A percentile compares a stretch with the other conserved stretches of the same genome.
phyloP scores from a whole-genome alignment of 2,797 vertebrate species.

The Steatocranus sp. region DNA sequence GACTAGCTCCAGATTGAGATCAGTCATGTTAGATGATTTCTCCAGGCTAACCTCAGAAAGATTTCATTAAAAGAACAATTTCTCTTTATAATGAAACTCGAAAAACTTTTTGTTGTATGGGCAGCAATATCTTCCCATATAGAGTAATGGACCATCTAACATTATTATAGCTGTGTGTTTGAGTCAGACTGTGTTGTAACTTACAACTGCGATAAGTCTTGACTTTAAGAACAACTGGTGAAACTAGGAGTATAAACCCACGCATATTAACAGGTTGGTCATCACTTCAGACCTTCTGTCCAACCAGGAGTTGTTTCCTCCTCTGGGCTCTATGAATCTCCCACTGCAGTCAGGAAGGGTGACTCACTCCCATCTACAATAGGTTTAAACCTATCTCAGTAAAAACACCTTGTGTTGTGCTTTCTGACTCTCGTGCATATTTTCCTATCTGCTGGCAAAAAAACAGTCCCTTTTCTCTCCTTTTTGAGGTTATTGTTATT shows the following conservation, averaged over 20 bases:
- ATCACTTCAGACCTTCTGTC: not conserved
- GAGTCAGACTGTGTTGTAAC: not conserved
- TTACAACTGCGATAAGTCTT: not conserved
- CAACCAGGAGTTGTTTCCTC: not conserved
- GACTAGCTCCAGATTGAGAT: not conserved
- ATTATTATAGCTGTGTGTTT: not conserved
- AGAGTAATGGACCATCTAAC: not conserved
- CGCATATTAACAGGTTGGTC: not conserved
- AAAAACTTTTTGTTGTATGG: not conserved
- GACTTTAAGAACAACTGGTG: not conserved
- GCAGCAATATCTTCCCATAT: not conserved
- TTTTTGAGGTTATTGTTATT: not conserved
- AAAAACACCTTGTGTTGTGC: not conserved
- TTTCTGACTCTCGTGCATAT: not conserved
- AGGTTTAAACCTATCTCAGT: slow-evolving; percentile 8
- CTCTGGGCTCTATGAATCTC: not conserved
- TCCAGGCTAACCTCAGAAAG: not conserved
- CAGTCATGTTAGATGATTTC: not conserved
- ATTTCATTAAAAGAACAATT: not conserved
- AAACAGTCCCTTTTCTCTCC: not conserved
- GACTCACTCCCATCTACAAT: slow-evolving; percentile 8
- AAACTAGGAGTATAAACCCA: not conserved
- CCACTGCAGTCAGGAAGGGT: not conserved
- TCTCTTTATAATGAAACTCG: not conserved
- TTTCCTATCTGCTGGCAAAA: not conserved